Conservation (phyloP, 1,140 invertebrate genomes). For the Zeugodacus cucurbitae region DNA sequence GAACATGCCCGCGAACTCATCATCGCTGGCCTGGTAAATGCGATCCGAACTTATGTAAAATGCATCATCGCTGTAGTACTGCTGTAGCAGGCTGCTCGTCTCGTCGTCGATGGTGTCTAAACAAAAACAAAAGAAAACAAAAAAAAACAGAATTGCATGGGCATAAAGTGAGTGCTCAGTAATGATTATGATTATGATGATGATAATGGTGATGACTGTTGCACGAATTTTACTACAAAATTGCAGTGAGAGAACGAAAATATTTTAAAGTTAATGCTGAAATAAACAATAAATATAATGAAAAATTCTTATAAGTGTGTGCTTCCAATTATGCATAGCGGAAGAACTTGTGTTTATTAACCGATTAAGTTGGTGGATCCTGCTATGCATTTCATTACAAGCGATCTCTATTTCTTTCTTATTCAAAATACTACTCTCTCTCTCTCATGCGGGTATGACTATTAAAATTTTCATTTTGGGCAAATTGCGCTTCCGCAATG, state of each 20-base stretch:
- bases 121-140: neutral
- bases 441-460: too few relatives aligned
- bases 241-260: too few relatives aligned
- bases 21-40: constrained; percentile 59
- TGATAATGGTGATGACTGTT: neutral
- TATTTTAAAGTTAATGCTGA: too few relatives aligned
- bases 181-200: constrained; percentile 22
- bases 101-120: constrained; percentile 60
- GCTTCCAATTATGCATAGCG: too few relatives aligned
- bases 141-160: neutral
- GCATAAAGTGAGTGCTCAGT: neutral
- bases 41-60: constrained; percentile 64
- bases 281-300: too few relatives aligned
- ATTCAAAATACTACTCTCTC: too few relatives aligned
- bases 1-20: constrained; percentile 64
- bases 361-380: too few relatives aligned
- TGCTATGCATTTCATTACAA: too few relatives aligned
- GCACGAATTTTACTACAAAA: neutral
- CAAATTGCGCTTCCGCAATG: neutral
- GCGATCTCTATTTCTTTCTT: too few relatives aligned
- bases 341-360: too few relatives aligned
- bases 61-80: constrained; percentile 62
- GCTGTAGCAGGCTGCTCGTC: constrained; percentile 58
- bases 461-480: too few relatives aligned
- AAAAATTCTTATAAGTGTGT: too few relatives aligned